These are phyloP conservation scores for Uloborus plumipes DNA, from an alignment of 2,888 invertebrate genomes.

Conservation along the genomic window DNA sequence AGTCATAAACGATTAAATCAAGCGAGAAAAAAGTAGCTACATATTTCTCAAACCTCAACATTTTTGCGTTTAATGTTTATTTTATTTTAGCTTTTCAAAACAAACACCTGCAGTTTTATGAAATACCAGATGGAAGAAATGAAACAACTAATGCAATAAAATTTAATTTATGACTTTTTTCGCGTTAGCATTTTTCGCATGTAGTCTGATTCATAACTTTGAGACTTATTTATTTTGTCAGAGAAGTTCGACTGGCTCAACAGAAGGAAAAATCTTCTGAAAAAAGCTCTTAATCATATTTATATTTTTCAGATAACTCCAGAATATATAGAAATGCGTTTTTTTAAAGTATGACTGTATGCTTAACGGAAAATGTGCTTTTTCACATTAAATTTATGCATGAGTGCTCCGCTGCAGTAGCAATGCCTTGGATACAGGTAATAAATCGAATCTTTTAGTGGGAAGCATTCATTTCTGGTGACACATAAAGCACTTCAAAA, in stretches of 20 bases:
- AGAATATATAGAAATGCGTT: slow-evolving; percentile 28
- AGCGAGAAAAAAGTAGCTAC: too few relatives aligned
- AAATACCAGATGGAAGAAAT: neutral
- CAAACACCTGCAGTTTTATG: too few relatives aligned
- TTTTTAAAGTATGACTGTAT: slow-evolving; percentile 32
- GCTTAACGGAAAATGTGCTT: slow-evolving; percentile 43
- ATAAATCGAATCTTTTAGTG: slow-evolving; percentile 50
- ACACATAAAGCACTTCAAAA: slow-evolving; percentile 46
- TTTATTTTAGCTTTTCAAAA: too few relatives aligned
- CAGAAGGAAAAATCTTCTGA: slow-evolving; percentile 38
- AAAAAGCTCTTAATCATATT: slow-evolving; percentile 49
- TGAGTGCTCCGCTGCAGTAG: neutral
- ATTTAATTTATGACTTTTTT: slow-evolving; percentile 27
- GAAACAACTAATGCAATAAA: slow-evolving; percentile 8
- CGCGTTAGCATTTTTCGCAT: too few relatives aligned
- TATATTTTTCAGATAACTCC: slow-evolving; percentile 38
- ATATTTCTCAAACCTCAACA: neutral
- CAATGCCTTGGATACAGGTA: slow-evolving; percentile 30
- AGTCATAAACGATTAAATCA: too few relatives aligned
- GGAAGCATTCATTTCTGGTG: slow-evolving; percentile 44
- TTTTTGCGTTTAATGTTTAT: neutral
- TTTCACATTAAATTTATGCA: slow-evolving; percentile 35
- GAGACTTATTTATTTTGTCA: slow-evolving; percentile 34
- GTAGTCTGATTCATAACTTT: slow-evolving; percentile 9
- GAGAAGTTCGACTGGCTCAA: slow-evolving; percentile 9